phyloP scores from a whole-genome alignment of 2,797 vertebrate species.

The Cuniculus paca region DNA sequence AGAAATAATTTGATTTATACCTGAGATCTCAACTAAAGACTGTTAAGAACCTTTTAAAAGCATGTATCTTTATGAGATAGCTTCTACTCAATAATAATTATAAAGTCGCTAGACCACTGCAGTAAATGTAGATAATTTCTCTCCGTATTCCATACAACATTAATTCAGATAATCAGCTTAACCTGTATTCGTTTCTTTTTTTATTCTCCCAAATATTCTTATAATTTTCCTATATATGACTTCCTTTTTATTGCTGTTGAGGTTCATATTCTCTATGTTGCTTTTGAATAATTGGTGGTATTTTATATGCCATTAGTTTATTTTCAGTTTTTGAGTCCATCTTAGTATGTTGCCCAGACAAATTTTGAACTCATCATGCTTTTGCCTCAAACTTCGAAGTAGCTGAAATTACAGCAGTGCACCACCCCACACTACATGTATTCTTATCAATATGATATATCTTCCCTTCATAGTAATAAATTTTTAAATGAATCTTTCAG shows the following conservation, averaged over 20 bases:
- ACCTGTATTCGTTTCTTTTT: background rate
- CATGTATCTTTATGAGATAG: background rate
- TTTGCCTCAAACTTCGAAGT: background rate
- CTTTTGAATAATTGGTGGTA: background rate
- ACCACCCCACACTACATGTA: background rate
- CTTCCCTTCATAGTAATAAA: background rate
- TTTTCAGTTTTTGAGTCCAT: background rate
- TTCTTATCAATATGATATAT: background rate
- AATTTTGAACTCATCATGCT: background rate
- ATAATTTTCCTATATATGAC: background rate
- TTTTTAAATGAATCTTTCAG: background rate
- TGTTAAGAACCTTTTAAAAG: background rate
- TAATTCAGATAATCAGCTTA: background rate
- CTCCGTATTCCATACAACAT: background rate
- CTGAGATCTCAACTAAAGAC: background rate
- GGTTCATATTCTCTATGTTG: background rate
- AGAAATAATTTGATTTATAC: background rate
- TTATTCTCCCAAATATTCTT: background rate
- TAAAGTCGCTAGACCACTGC: background rate
- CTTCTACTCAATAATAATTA: background rate
- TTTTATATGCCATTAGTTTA: background rate
- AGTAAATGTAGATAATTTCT: background rate
- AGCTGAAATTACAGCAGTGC: background rate
- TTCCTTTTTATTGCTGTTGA: background rate
- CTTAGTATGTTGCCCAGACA: background rate